These are phyloP conservation scores for Zaprionus vittiger DNA, from an alignment of 1,140 invertebrate genomes.

Conservation along the genomic window DNA sequence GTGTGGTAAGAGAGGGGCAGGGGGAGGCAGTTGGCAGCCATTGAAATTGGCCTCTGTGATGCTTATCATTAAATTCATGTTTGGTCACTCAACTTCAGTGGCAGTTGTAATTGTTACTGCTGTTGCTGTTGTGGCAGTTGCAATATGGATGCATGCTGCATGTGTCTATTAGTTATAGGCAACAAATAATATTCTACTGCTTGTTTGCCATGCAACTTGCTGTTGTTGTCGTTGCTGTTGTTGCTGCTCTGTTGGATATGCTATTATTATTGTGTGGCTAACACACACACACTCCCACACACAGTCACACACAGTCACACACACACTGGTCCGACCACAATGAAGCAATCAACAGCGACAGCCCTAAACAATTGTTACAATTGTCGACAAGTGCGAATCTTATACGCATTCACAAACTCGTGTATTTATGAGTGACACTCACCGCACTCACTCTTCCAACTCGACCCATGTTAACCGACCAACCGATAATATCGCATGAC, in stretches of 20 bases:
- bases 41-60: conserved; percentile 58
- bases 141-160: conserved; percentile 29
- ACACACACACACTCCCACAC: conserved; percentile 17
- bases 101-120: conserved; percentile 9
- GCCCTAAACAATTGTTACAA: conserved; percentile 65
- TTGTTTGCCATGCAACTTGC: conserved; percentile 19
- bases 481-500: conserved; percentile 22
- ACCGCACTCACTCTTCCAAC: not conserved
- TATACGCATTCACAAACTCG: conserved; percentile 26
- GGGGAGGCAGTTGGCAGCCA: not conserved
- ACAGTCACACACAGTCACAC: not conserved
- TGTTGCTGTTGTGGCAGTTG: conserved; percentile 17
- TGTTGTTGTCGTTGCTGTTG: conserved; percentile 21
- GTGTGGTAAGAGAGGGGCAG: not conserved
- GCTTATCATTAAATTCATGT: conserved; percentile 72
- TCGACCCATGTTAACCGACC: not conserved
- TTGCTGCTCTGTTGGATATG: conserved; percentile 34
- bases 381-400: conserved; percentile 62
- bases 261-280: conserved; percentile 57
- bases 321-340: conserved; percentile 45
- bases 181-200: conserved; percentile 66
- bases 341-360: conserved; percentile 69
- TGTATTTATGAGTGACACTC: conserved; percentile 65
- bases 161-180: conserved; percentile 54
- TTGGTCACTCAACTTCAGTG: conserved; percentile 21